Evolutionary conservation across 1,140 invertebrate species (phyloP).

Genomic region (Apis dorsata): DNA sequence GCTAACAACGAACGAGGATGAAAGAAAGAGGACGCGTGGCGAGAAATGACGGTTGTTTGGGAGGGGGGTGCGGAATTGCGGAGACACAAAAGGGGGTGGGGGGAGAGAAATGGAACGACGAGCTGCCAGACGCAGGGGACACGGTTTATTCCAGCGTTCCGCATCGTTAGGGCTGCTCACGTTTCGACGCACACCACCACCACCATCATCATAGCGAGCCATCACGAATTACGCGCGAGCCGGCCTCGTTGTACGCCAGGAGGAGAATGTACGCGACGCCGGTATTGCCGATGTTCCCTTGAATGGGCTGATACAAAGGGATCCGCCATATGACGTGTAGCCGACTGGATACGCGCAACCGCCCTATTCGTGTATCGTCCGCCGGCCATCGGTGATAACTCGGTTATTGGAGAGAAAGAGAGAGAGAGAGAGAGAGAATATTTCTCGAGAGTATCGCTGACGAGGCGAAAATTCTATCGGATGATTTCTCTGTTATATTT

Average conservation of each 20-base stretch:
- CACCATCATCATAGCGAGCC: neutral
- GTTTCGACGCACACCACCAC: constrained; percentile 34
- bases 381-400: constrained; percentile 63
- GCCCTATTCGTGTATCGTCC: constrained; percentile 71
- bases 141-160: constrained; percentile 53
- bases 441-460: constrained; percentile 14
- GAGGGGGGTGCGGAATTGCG: neutral
- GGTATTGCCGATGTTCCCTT: constrained; percentile 39
- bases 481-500: too few relatives aligned
- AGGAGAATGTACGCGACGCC: constrained; percentile 35
- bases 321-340: constrained; percentile 44
- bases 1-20: neutral
- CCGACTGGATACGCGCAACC: constrained; percentile 57
- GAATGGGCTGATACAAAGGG: constrained; percentile 54
- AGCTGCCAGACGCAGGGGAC: constrained; percentile 44
- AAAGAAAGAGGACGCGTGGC: neutral
- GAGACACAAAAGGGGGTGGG: neutral
- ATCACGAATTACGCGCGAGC: constrained; percentile 27
- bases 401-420: constrained; percentile 61
- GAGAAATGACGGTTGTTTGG: neutral
- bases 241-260: constrained; percentile 26
- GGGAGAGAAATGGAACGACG: neutral
- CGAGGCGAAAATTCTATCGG: neutral
- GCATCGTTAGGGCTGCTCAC: constrained; percentile 53
- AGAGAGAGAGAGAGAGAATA: too few relatives aligned